Percentiles rank a stretch among this genome's conserved stretches.
Conservation (phyloP, 2,113 vertebrate species). For the Corythoichthys haematopterus region DNA sequence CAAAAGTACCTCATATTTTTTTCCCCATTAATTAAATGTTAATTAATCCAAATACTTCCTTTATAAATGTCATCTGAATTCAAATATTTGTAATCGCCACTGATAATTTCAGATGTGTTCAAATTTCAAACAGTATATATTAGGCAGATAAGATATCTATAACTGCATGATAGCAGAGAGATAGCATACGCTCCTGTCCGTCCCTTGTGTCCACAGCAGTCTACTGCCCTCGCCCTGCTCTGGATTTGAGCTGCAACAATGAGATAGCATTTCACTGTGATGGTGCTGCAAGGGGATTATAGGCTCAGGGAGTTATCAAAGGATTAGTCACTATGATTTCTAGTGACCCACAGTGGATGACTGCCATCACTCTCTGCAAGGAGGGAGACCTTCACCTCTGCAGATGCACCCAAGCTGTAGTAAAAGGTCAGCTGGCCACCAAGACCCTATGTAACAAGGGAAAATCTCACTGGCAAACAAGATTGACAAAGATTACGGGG, state of each 20-base stretch:
- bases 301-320: constrained; percentile 73
- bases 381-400: constrained; percentile 25
- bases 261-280: constrained; percentile 69
- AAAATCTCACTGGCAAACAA: constrained; percentile 8
- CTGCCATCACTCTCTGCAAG: constrained; percentile 49
- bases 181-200: constrained; percentile 13
- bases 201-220: constrained; percentile 21
- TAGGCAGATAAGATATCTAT: constrained; percentile 16
- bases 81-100: constrained; percentile 18
- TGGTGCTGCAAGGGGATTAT: constrained; percentile 65
- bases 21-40: constrained; percentile 22
- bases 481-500: constrained; percentile 9
- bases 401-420: constrained; percentile 16
- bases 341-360: constrained; percentile 51
- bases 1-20: too few relatives aligned
- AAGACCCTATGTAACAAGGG: constrained; percentile 3
- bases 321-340: constrained; percentile 67
- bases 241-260: constrained; percentile 60
- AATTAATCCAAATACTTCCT: constrained; percentile 41
- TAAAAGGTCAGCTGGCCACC: constrained; percentile 24
- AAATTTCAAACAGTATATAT: constrained; percentile 11
- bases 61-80: constrained; percentile 19
- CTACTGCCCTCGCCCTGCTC: constrained; percentile 25
- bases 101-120: constrained; percentile 15
- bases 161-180: neutral